These are phyloP conservation scores for Tinea trinotella DNA, from an alignment of 2,888 invertebrate genomes.

Conservation along the genomic window DNA sequence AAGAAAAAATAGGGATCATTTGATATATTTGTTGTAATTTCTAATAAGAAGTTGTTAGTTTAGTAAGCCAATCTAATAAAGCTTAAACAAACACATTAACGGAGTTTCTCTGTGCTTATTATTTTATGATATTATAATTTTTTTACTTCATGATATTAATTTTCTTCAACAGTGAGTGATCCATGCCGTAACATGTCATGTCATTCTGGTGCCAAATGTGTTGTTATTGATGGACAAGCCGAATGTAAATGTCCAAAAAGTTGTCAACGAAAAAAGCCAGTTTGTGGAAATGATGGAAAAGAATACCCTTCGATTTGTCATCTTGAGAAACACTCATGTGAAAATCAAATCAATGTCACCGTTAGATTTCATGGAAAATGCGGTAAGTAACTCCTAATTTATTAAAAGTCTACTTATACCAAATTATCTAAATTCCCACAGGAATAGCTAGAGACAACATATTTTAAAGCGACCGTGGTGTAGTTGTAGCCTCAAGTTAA, in stretches of 20 bases:
- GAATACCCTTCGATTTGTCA: constrained; percentile 90
- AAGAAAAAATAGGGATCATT: too few species aligned
- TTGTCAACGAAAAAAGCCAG: constrained; percentile 81
- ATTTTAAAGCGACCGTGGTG: too few species aligned
- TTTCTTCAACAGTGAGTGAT: constrained; percentile 42
- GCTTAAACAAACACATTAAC: too few species aligned
- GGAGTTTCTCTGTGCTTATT: too few species aligned
- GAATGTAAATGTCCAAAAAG: constrained; percentile 74
- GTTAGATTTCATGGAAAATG: constrained; percentile 89
- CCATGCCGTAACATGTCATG: constrained; percentile 80
- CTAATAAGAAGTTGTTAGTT: too few species aligned
- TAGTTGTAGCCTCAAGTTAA: too few species aligned
- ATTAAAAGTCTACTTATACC: too few species aligned
- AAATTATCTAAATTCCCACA: too few species aligned
- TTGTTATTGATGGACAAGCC: constrained; percentile 76
- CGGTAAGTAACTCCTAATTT: constrained; percentile 81
- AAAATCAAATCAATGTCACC: constrained; percentile 79
- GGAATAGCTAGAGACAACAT: too few species aligned
- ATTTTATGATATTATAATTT: too few species aligned
- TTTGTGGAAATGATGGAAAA: constrained; percentile 90
- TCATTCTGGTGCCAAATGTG: constrained; percentile 79
- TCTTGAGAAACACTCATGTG: constrained; percentile 86
- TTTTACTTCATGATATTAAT: background rate
- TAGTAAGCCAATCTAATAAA: too few species aligned
- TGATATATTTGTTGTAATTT: too few species aligned